Base-by-base conservation (phyloP, 2,797 vertebrate species). In the Danionella dracula region DNA sequence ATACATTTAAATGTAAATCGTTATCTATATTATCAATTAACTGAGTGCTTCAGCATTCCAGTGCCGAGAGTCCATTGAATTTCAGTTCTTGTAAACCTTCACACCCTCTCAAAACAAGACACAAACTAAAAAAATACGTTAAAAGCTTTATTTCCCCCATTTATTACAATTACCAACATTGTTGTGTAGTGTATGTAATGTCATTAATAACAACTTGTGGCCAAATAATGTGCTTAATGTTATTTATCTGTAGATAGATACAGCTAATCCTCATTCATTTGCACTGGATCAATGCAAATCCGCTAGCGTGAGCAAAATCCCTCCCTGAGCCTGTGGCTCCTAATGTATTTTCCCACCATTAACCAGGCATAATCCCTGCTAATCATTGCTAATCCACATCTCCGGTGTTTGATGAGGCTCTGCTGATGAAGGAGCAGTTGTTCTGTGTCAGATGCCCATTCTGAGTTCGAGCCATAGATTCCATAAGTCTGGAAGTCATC, bases 211-310 rank as follows among this genome's bases (percentile, higher is more conserved):
- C 81, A 84, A 79, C 81, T 80, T 70, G 84, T 75, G 78, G 78
- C 76, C 71, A 81, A 86, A 88, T 90, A 90, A 90, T 88, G 76
- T 77, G 81, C 88, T 87, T 90, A 89, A 90, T 89, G 86, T 89
- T 91, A 88, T 90, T 89, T 90, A 89, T 91, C 87, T 90, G 84
- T 89, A 86, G 86, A 90, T 90, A 89, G 86, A 89, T 85, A 88
- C 82, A 76, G 82, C 87, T 91, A 90, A 91, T 90, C 90, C 90
- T 87, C 85, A 87, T 91, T 91, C 89, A 91, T 90, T 90, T 90
- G 85, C 89, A 83, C 79, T 86, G 87, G 88, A 91, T 91, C 89
- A 91, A 90, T 89, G 89, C 87, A 89, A 91, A 90, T 90, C 89
- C 87, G 78, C 84, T 85, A 81, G 85, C 58, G 82, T 84, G 85